Percentiles rank a stretch among this genome's conserved stretches.
Conservation (phyloP, 2,113 vertebrate genomes). For the Desmodus rotundus region DNA sequence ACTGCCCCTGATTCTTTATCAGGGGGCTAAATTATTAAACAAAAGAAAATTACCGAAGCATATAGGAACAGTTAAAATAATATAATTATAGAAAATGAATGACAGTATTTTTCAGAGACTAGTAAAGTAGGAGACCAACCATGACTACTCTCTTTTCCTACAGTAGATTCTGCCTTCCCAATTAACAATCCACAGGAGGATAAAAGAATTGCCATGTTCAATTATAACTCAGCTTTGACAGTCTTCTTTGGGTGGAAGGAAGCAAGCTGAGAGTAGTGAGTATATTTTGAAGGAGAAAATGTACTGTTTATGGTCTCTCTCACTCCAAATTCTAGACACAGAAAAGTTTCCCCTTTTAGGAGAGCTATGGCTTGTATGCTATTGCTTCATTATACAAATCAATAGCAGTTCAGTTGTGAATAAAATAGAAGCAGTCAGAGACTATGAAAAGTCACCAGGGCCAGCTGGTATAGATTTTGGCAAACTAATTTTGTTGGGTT, state of each 20-base stretch:
- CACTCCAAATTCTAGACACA: neutral
- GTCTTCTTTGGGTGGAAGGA: neutral
- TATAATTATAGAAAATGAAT: neutral
- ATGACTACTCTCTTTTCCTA: neutral
- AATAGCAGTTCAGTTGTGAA: conserved; percentile 16
- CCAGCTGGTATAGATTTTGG: conserved; percentile 19
- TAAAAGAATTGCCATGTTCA: neutral
- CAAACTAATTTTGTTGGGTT: conserved; percentile 11
- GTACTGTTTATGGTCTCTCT: neutral
- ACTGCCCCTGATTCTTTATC: neutral
- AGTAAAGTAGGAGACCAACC: neutral
- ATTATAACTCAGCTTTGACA: neutral
- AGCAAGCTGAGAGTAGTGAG: neutral
- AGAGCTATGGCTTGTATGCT: neutral
- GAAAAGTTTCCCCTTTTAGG: neutral
- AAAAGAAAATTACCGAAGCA: neutral
- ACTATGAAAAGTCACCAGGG: conserved; percentile 10
- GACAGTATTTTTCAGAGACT: neutral
- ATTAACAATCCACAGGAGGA: neutral
- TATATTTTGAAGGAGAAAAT: conserved; percentile 1
- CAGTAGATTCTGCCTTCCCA: neutral
- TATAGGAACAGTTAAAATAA: neutral
- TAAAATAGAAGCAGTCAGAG: neutral
- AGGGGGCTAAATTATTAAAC: neutral
- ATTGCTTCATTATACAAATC: conserved; percentile 40